Percentiles rank a stretch among this genome's conserved stretches.
These are phyloP conservation scores for Chrysopilus asiliformis DNA, from an alignment of 2,888 invertebrate species.

Conservation along the genomic window DNA sequence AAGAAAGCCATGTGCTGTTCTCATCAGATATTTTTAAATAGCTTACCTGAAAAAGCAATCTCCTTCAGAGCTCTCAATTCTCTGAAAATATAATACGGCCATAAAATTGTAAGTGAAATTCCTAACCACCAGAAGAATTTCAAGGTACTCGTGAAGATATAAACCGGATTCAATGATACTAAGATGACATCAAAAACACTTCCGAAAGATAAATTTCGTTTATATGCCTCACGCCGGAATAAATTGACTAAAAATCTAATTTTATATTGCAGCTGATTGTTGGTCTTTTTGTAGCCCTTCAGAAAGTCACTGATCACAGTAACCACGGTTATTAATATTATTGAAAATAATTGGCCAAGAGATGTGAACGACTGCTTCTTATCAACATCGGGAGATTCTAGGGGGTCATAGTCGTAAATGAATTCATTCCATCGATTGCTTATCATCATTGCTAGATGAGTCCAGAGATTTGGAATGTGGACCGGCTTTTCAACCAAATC, in stretches of 20 bases:
- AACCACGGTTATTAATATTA: constrained; percentile 49
- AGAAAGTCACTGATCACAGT: constrained; percentile 49
- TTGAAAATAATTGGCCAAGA: constrained; percentile 39
- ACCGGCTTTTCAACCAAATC: constrained; percentile 45
- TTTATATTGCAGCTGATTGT: constrained; percentile 37
- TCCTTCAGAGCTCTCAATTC: constrained; percentile 24
- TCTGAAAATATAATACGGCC: constrained; percentile 25
- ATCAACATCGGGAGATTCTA: constrained; percentile 47
- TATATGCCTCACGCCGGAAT: constrained; percentile 30
- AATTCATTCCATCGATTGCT: constrained; percentile 72
- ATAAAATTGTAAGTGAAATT: constrained; percentile 9
- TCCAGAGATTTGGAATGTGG: constrained; percentile 51
- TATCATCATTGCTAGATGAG: constrained; percentile 51
- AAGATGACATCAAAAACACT: constrained; percentile 32
- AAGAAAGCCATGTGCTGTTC: no score
- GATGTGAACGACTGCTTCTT: constrained; percentile 23
- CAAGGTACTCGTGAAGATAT: constrained; percentile 27
- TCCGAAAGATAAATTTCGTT: constrained; percentile 29
- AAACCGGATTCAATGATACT: constrained; percentile 36
- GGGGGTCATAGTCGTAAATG: constrained; percentile 61
- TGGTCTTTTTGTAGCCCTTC: constrained; percentile 38
- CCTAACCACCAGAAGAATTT: constrained; percentile 28
- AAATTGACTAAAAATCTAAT: constrained; percentile 37
- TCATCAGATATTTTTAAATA: no score
- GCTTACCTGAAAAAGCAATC: no score